Base-by-base conservation (phyloP, 2,113 vertebrate genomes). In the Symphodus melops region DNA sequence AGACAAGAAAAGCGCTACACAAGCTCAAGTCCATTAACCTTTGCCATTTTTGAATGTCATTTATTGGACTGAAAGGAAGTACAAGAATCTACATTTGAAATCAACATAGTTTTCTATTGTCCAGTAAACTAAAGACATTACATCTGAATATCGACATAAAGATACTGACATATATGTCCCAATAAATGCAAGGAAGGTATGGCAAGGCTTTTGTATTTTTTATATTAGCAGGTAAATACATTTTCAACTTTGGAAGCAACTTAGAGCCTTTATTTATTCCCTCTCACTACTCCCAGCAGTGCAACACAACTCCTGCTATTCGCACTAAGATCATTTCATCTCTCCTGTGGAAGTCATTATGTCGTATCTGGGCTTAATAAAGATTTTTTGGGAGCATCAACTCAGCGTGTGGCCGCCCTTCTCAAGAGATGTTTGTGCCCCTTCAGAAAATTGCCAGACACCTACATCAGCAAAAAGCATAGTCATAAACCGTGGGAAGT, bases 401-500 rank as follows among this genome's bases (percentile, higher is more conserved):
- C 74, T 51, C 42, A 28, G 77, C 37, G 72, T 83, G 74, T 37
- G 49, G 66, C 46, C 25, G 49, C 68, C 59, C 51, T 69, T 60
- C 69, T 68, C 48, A 63, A 49, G 66, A 70, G 57, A 65, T 61
- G 6, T 89, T 88, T 88, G 75, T 58, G 71, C 63, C 63, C 74
- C 36, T 1, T 74, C 57, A 53, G 86, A 83, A 33, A 83, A 89
- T 83, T 75, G 70, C 71, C 72, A 81, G 72, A 82, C 72, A 82
- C 68, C 72, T 70, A 72, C 72, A 75, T 88, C 80, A 88, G 84
- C 86, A 79, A 83, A 86, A 83, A 33, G 79, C 61, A 81, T 71
- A 63, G 68, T 81, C 79, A 72, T 88, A 88, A 86, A 88, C 86
- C 28, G 60, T 67, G 67, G 77, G 63, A 83, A 77, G 65, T 81